Percentiles rank a stretch among this genome's conserved stretches.
Conservation (phyloP, 2,888 invertebrate species). For the Ochlodes sylvanus region DNA sequence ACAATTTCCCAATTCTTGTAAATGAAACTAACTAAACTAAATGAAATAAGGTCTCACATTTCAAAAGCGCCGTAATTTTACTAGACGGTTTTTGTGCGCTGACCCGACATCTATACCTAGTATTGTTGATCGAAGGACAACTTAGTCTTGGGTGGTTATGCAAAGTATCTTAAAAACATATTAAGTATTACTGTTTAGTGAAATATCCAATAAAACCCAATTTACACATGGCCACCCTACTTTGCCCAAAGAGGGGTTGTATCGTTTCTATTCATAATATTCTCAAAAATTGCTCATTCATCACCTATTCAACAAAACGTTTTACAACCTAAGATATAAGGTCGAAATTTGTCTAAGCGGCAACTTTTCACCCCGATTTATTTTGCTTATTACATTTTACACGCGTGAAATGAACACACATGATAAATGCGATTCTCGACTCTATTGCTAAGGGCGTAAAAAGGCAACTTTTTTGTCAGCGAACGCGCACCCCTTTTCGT, state of each 20-base stretch:
- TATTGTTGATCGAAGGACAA: too few relatives aligned
- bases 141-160: too few relatives aligned
- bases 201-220: neutral
- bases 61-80: too few relatives aligned
- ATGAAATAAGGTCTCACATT: too few relatives aligned
- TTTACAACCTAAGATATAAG: slow-evolving; percentile 48
- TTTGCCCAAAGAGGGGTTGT: slow-evolving; percentile 63
- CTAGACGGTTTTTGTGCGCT: too few relatives aligned
- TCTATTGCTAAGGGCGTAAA: slow-evolving; percentile 62
- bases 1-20: too few relatives aligned
- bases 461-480: slow-evolving; percentile 47
- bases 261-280: slow-evolving; percentile 72
- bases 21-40: too few relatives aligned
- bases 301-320: slow-evolving; percentile 51
- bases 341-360: slow-evolving; percentile 44
- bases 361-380: slow-evolving; percentile 68
- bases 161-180: too few relatives aligned
- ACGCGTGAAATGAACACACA: slow-evolving; percentile 75
- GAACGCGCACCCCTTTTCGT: slow-evolving; percentile 62
- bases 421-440: slow-evolving; percentile 68
- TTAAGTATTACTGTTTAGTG: neutral
- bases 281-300: slow-evolving; percentile 61
- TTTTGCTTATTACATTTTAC: slow-evolving; percentile 80
- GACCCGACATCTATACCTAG: too few relatives aligned
- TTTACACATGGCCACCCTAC: slow-evolving; percentile 36